phyloP scores from a whole-genome alignment of 2,797 vertebrate genomes.

The Lacerta viridis region DNA sequence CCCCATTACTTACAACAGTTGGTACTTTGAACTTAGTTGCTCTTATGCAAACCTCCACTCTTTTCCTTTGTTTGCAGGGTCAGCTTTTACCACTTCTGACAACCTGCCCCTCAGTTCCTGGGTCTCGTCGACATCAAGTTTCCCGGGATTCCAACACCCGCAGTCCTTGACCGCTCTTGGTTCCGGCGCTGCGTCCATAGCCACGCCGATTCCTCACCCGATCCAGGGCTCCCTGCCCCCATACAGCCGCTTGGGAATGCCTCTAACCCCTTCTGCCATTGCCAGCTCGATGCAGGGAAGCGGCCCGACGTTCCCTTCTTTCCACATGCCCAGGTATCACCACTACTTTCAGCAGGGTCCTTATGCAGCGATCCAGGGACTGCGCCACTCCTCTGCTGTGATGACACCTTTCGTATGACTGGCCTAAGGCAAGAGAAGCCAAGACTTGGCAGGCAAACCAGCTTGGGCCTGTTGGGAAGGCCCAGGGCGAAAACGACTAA shows the following conservation, averaged over 20 bases:
- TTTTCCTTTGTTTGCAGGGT: conserved; percentile 82
- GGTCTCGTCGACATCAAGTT: conserved; percentile 93
- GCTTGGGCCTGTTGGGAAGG: conserved; percentile 65
- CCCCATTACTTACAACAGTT: conserved; percentile 60
- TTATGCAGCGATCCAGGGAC: conserved; percentile 98
- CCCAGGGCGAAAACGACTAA: conserved; percentile 44
- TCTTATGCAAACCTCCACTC: background rate
- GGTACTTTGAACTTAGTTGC: conserved; percentile 40
- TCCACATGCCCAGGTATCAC: conserved; percentile 99
- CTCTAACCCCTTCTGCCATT: conserved; percentile 91
- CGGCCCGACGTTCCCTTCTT: conserved; percentile 95
- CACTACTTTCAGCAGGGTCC: conserved; percentile 99
- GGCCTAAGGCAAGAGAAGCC: conserved; percentile 37
- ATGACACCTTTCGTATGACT: conserved; percentile 99
- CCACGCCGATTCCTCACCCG: conserved; percentile 90
- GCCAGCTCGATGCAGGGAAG: conserved; percentile 93
- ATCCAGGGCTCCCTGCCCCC: conserved; percentile 96
- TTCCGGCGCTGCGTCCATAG: conserved; percentile 85
- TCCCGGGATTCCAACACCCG: conserved; percentile 95
- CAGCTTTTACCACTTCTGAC: conserved; percentile 95
- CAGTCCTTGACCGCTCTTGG: conserved; percentile 92
- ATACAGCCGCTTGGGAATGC: conserved; percentile 94
- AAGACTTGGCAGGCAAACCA: conserved; percentile 53
- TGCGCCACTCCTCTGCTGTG: conserved; percentile 96
- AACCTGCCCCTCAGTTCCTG: conserved; percentile 97